Percentiles rank a stretch among this genome's conserved stretches.
Conservation (phyloP, 1,140 invertebrate genomes). For the Aricia agestis region DNA sequence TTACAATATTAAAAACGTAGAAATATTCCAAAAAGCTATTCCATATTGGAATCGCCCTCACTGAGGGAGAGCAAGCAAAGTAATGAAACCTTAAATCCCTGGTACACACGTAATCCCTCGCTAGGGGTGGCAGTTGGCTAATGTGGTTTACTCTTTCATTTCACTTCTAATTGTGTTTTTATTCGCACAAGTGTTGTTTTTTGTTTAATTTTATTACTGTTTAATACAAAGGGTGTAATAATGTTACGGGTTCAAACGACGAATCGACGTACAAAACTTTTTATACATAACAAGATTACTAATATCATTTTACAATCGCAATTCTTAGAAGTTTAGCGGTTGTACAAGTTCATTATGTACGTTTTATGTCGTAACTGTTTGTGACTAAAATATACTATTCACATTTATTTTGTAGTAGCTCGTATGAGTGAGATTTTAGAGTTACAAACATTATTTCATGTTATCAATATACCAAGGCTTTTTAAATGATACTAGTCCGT, state of each 20-base stretch:
- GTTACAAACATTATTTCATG: too few relatives aligned
- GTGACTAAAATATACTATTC: not conserved
- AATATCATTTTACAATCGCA: not conserved
- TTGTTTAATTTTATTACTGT: slow-evolving; percentile 38
- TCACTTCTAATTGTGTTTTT: slow-evolving; percentile 62
- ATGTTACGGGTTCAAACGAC: too few relatives aligned
- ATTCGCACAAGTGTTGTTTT: slow-evolving; percentile 44
- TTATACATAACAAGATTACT: too few relatives aligned
- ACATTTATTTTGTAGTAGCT: too few relatives aligned
- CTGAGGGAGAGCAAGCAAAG: slow-evolving; percentile 39
- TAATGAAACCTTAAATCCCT: slow-evolving; percentile 76
- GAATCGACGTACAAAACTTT: too few relatives aligned
- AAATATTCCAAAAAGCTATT: too few relatives aligned
- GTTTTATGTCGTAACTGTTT: not conserved
- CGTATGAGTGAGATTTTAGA: too few relatives aligned
- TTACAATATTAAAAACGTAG: too few relatives aligned
- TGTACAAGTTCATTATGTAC: not conserved
- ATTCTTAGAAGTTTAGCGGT: not conserved
- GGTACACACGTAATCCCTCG: slow-evolving; percentile 72
- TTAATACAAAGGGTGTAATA: too few relatives aligned
- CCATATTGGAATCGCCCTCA: not conserved
- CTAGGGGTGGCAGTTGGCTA: slow-evolving; percentile 69
- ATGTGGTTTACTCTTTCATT: slow-evolving; percentile 72
- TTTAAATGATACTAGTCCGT: too few relatives aligned
- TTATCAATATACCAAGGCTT: too few relatives aligned